Conservation (phyloP, 2,888 invertebrate species). For the Sphaeridia pumilis region DNA sequence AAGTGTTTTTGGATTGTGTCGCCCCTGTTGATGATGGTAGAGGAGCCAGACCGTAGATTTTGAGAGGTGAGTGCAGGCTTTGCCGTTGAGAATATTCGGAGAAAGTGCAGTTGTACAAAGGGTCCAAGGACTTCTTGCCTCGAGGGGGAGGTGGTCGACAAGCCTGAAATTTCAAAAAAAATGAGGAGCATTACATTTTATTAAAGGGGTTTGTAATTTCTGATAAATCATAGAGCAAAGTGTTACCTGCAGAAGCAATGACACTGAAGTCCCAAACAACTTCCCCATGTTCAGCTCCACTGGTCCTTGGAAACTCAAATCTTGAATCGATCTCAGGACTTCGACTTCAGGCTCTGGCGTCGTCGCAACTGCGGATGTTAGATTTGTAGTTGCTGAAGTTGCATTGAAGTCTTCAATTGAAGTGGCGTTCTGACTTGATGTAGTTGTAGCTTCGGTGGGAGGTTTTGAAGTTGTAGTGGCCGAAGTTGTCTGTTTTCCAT, state of each 20-base stretch:
- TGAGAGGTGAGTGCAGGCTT: not conserved
- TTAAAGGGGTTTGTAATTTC: no score
- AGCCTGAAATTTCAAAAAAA: no score
- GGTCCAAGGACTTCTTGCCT: not conserved
- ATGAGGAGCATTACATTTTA: no score
- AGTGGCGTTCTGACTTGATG: not conserved
- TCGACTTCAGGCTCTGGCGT: constrained; percentile 3
- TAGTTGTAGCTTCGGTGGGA: not conserved
- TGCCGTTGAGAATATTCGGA: not conserved
- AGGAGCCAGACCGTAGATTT: not conserved
- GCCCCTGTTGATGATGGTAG: not conserved
- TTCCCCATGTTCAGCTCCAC: constrained; percentile 3
- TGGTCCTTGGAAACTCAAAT: constrained; percentile 11
- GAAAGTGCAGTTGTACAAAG: constrained; percentile 6
- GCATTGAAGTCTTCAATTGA: not conserved
- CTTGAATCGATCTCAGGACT: constrained; percentile 7
- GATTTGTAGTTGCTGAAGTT: not conserved
- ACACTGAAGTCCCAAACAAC: not conserved
- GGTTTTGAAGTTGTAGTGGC: not conserved
- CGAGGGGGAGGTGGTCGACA: no score
- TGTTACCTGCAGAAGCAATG: constrained; percentile 2
- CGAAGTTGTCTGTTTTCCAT: not conserved
- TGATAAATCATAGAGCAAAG: no score
- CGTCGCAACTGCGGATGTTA: not conserved
- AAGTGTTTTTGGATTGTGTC: no score